Base-by-base conservation (phyloP, 2,113 vertebrate species). In the Dryoscopus gambensis region DNA sequence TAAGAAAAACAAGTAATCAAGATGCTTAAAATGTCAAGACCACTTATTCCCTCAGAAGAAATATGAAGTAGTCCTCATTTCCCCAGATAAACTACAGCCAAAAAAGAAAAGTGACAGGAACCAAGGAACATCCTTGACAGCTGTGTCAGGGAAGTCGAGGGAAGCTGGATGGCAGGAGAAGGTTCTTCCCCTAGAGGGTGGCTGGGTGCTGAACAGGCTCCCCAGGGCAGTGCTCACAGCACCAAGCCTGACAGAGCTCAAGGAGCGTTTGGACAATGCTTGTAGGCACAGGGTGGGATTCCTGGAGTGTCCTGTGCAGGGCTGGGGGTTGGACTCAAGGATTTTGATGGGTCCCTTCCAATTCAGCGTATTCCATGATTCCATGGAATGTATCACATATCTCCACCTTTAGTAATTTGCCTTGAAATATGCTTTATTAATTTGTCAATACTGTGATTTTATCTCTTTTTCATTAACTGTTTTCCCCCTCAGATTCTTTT, bases 201-300 rank as follows among this genome's bases (percentile, higher is more conserved):
- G 31, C 6, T 1, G 4, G 40, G 21, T 31, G 37, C 57, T 56
- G 49, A 21, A 5, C 42, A 37, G 67, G 35, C 30, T 71, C 7
- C 28, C 13, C 55, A 46, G 28, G 28, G 53, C 16, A 1, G 0
- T 86, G 46, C 18, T 18, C 12, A 27, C 0, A 0, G 33, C 46
- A 19, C 24, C 40, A 23, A 8, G 20, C 13, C 57, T 57, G 59
- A 10, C 57, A 57, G 42, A 88, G 27, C 22, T 57, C 59, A 49
- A 15, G 57, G 31, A 23, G 15, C 1, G 0, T 35, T 49, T 4
- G 2, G 17, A 33, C 9, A 73, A 9, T 0, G 0, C 57, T 49
- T 9, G 31, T 68, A 52, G 50, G 11, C 52, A n/a, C 19, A n/a
- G n/a, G 7, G 15, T 59, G 77, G 13, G 15, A 30, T 31, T 44